Conservation (phyloP, 2,797 vertebrate genomes). For the Platyrinchus mystaceus region DNA sequence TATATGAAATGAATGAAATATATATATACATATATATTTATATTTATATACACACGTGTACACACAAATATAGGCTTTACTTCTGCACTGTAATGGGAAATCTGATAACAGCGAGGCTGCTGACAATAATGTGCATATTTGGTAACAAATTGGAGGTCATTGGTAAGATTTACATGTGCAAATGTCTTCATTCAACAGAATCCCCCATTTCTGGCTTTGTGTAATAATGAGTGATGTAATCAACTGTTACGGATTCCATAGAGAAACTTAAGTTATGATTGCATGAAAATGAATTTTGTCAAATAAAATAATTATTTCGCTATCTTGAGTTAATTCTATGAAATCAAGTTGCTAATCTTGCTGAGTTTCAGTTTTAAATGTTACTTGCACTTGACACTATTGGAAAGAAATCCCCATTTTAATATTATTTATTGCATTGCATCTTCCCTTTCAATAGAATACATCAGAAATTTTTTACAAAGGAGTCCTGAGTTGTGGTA, state of each 20-base stretch:
- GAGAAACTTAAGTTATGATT: not conserved
- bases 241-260: not conserved
- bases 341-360: not conserved
- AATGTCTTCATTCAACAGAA: not conserved
- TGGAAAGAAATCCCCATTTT: not conserved
- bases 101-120: not conserved
- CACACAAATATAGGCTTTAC: rapidly evolving
- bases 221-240: not conserved
- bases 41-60: rapidly evolving
- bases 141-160: not conserved
- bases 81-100: not conserved
- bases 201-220: not conserved
- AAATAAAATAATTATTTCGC: not conserved
- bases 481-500: not conserved
- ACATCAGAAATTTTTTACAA: not conserved
- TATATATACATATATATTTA: no score
- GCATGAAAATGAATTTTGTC: not conserved
- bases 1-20: not conserved
- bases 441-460: not conserved
- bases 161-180: not conserved
- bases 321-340: not conserved
- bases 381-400: not conserved
- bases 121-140: not conserved
- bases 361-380: not conserved
- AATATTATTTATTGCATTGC: not conserved